Evolutionary conservation across 2,797 vertebrate species (phyloP).

Genomic region (Cephalopachus bancanus): DNA sequence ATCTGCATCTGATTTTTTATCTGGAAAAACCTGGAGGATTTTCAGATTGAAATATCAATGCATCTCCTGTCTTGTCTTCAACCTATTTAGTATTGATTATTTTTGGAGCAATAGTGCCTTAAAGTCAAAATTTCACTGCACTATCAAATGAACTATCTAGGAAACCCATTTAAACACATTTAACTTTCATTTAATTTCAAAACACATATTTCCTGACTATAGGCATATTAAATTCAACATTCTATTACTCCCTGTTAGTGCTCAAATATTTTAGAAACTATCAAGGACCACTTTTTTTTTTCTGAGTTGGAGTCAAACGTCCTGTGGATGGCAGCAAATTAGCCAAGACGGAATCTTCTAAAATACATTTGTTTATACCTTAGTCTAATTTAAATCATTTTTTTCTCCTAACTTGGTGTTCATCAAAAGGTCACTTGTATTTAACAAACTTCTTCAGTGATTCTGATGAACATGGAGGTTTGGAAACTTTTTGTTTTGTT

Average conservation of each 20-base stretch:
- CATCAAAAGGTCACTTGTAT: background rate
- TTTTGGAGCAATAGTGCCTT: background rate
- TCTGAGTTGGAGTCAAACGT: no score
- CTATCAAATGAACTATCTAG: slow-evolving; percentile 22
- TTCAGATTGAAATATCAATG: slow-evolving; percentile 41
- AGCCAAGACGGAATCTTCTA: background rate
- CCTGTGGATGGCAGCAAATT: background rate
- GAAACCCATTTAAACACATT: slow-evolving; percentile 58
- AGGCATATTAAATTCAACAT: background rate
- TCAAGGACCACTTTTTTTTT: background rate
- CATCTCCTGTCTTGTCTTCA: slow-evolving; percentile 12
- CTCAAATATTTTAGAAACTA: slow-evolving; percentile 19
- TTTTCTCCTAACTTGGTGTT: background rate
- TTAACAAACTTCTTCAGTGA: background rate
- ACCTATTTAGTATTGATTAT: background rate
- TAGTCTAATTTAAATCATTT: background rate
- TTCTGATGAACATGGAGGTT: background rate
- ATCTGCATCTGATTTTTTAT: slow-evolving; percentile 73
- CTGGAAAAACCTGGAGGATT: slow-evolving; percentile 69
- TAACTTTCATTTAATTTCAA: slow-evolving; percentile 22
- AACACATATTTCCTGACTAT: background rate
- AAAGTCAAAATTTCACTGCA: background rate
- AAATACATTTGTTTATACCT: background rate
- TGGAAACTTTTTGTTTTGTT: background rate
- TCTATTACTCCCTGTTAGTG: background rate